Evolutionary conservation across 2,888 invertebrate species (phyloP), one percentile per base, ranked within the genome.

Genomic region (Synergus laeviventris): DNA sequence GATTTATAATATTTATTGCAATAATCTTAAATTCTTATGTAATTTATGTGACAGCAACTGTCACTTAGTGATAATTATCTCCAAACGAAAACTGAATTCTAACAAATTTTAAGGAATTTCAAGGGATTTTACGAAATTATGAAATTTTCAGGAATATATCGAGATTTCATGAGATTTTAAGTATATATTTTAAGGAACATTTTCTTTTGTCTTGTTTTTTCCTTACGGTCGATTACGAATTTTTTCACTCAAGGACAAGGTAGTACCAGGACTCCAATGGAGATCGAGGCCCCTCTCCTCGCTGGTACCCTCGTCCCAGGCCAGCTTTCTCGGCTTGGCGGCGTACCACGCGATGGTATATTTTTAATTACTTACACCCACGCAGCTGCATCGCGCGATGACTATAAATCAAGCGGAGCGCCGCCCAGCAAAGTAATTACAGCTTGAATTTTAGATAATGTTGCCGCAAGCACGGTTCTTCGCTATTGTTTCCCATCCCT

Each of bases 301-400:
- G 79, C 78, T 74, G 82, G 76, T 70, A 70, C 60, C 74, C 77
- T 74, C 77, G 81, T 81, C 77, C 77, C 78, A 76, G 81, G 80
- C 84, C 80, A 78, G 82, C 83, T 84, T 84, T 78, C 84, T 81
- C 79, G 81, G 82, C 83, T 76, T 81, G 81, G 82, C 82, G 82
- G 83, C 86, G 84, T 87, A 89, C 91, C 90, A 90, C 90, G 91
- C 90, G 91, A 90, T 91, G 88, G 89, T 91, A 90, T 89, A 91
- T 91, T 90, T 91, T 91, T 91, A 91, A 91, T 91, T 91, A 91
- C 91, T 91, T 90, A 90, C 91, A 91, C 90, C 91, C 90, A 91
- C 91, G 91, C 91, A 90, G 91, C 91, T 90, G 91, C 90, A 91
- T 90, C 87, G 91, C 86, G 89, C 90, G 91, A 90, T 91, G 89